Percentiles rank a stretch among this genome's conserved stretches.
Conservation (phyloP, 2,888 invertebrate genomes). For the Erebia epiphron region DNA sequence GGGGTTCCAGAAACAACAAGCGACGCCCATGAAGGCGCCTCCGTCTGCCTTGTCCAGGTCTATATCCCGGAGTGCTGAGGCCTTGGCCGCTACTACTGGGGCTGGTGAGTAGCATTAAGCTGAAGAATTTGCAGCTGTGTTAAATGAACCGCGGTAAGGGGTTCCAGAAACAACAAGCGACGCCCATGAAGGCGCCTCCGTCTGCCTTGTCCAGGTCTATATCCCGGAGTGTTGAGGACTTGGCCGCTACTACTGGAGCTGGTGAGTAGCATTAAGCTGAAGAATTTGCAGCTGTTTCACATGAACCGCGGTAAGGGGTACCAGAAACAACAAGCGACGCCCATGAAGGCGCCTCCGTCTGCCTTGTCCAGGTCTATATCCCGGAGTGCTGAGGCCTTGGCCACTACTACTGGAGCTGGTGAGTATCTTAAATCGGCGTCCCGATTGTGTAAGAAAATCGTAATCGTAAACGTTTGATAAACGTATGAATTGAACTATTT, state of each 20-base stretch:
- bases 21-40: slow-evolving; percentile 70
- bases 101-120: slow-evolving; percentile 48
- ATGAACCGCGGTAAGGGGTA: slow-evolving; percentile 64
- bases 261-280: slow-evolving; percentile 42
- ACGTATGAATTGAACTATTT: too few relatives aligned
- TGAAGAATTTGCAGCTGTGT: slow-evolving; percentile 63
- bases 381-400: slow-evolving; percentile 72
- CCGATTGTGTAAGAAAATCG: too few relatives aligned
- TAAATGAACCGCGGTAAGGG: slow-evolving; percentile 65
- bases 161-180: slow-evolving; percentile 62
- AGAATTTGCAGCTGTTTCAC: slow-evolving; percentile 68
- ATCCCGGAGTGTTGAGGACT: slow-evolving; percentile 74
- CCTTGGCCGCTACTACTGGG: slow-evolving; percentile 61
- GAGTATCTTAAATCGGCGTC: slow-evolving; percentile 43
- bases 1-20: slow-evolving; percentile 63
- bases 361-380: slow-evolving; percentile 68
- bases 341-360: slow-evolving; percentile 70
- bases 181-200: slow-evolving; percentile 71
- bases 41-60: slow-evolving; percentile 65
- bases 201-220: slow-evolving; percentile 64
- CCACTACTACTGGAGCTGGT: slow-evolving; percentile 60
- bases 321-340: slow-evolving; percentile 62
- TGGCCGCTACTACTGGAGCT: slow-evolving; percentile 60
- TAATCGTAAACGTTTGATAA: too few relatives aligned
- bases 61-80: slow-evolving; percentile 75